Percentiles rank a stretch among this genome's conserved stretches.
These are phyloP conservation scores for Caracal caracal DNA, from an alignment of 2,113 vertebrate genomes.

Conservation along the genomic window DNA sequence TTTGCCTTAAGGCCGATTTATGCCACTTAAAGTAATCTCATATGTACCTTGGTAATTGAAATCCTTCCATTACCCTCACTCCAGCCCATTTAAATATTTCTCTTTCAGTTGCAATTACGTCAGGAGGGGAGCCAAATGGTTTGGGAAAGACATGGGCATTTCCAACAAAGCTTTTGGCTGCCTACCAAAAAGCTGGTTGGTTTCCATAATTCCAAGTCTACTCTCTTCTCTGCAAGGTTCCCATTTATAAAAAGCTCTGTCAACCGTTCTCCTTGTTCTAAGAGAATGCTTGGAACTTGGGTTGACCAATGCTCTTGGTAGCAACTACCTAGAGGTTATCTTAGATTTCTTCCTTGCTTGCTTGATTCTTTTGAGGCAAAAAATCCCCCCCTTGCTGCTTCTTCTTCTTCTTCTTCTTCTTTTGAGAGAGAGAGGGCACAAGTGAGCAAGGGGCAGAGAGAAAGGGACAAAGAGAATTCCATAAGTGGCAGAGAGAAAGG, in stretches of 20 bases:
- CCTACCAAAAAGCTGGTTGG: slow-evolving; percentile 60
- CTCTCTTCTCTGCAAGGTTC: slow-evolving; percentile 4
- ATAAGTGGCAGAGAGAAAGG: no score
- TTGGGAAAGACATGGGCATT: slow-evolving; percentile 72
- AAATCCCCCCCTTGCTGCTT: background rate
- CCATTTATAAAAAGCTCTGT: background rate
- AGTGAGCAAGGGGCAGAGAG: no score
- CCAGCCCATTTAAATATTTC: slow-evolving; percentile 78
- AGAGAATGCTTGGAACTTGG: background rate
- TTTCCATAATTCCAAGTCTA: slow-evolving; percentile 31
- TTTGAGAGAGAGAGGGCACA: no score
- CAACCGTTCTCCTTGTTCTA: background rate
- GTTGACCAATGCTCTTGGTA: background rate
- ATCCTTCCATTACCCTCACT: slow-evolving; percentile 76
- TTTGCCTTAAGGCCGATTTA: slow-evolving; percentile 69
- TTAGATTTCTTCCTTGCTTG: background rate
- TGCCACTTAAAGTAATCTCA: slow-evolving; percentile 80
- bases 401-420: no score
- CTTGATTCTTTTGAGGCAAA: background rate
- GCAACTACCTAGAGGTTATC: background rate
- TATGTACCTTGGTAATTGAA: slow-evolving; percentile 75
- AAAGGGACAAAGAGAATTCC: no score
- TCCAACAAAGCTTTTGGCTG: slow-evolving; percentile 75
- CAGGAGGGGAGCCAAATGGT: slow-evolving; percentile 81
- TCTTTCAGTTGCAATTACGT: slow-evolving; percentile 75